Percentiles rank a stretch among this genome's conserved stretches.
Conservation (phyloP, 2,888 invertebrate species). For the Coelinius sp. region DNA sequence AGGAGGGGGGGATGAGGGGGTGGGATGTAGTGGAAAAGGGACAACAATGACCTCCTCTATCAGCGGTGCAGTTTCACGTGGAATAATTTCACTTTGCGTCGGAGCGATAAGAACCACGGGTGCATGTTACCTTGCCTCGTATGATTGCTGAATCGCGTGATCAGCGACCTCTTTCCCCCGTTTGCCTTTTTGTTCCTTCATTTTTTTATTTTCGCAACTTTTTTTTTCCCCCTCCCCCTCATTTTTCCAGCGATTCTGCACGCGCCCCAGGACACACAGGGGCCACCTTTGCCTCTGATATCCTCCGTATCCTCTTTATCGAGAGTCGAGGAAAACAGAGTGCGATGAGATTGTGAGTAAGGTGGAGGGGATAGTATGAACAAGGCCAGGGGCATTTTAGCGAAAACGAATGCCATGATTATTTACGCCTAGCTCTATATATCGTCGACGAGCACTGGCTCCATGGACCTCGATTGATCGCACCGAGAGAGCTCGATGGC, state of each 20-base stretch:
- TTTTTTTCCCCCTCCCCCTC: background rate
- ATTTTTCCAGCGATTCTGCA: constrained; percentile 5
- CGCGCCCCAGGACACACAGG: constrained; percentile 16
- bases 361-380: background rate
- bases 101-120: constrained; percentile 58
- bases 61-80: constrained; percentile 58
- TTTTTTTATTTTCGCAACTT: background rate
- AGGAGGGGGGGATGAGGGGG: too few species aligned
- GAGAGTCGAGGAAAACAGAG: constrained; percentile 1
- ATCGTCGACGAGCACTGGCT: constrained; percentile 38
- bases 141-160: constrained; percentile 68
- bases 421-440: constrained; percentile 30
- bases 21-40: background rate
- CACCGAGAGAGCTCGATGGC: constrained; percentile 18
- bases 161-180: constrained; percentile 31
- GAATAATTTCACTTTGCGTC: constrained; percentile 68
- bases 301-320: constrained; percentile 7
- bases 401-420: constrained; percentile 23
- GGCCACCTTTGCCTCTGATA: background rate
- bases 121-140: constrained; percentile 61
- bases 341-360: too few species aligned
- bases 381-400: background rate
- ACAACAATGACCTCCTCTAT: constrained; percentile 43
- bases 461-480: constrained; percentile 39
- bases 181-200: constrained; percentile 6